Percentiles rank a stretch among this genome's conserved stretches.
phyloP scores from a whole-genome alignment of 2,113 vertebrate genomes.

The Oenanthe oenanthe region DNA sequence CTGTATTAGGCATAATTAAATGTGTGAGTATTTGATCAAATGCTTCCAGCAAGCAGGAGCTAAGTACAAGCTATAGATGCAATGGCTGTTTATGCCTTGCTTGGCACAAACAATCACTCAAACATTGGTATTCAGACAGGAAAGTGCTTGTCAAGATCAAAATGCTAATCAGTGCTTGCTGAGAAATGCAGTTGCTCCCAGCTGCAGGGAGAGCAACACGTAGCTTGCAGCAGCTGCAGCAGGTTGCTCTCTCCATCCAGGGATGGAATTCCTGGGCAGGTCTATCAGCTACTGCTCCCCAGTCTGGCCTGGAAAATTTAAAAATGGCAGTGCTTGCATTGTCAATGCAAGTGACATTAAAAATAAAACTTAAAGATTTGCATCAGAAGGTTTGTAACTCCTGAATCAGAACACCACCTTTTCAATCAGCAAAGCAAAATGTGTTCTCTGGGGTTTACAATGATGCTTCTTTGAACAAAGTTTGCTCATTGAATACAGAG shows the following conservation, averaged over 20 bases:
- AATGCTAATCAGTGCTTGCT: constrained; percentile 74
- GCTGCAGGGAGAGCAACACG: constrained; percentile 47
- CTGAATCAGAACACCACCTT: background rate
- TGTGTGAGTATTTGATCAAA: background rate
- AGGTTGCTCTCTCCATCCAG: background rate
- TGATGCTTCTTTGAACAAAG: background rate
- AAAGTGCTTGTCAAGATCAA: constrained; percentile 75
- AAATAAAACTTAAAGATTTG: background rate
- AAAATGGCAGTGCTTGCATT: background rate
- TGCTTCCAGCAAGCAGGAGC: constrained; percentile 51
- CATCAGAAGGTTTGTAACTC: background rate
- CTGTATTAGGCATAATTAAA: background rate
- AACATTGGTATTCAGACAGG: constrained; percentile 67
- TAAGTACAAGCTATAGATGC: constrained; percentile 7
- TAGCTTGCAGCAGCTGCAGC: constrained; percentile 45
- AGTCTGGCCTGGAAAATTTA: background rate
- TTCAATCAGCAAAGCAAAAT: background rate
- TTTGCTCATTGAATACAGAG: background rate
- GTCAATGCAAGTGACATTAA: background rate
- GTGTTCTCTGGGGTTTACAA: background rate
- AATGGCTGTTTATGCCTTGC: constrained; percentile 50
- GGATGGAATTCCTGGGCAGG: background rate
- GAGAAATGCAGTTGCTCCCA: constrained; percentile 67
- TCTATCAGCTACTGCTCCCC: background rate
- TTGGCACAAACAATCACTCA: constrained; percentile 61